These are phyloP conservation scores for Theropithecus gelada DNA, from an alignment of 2,113 vertebrate genomes.

Conservation along the genomic window DNA sequence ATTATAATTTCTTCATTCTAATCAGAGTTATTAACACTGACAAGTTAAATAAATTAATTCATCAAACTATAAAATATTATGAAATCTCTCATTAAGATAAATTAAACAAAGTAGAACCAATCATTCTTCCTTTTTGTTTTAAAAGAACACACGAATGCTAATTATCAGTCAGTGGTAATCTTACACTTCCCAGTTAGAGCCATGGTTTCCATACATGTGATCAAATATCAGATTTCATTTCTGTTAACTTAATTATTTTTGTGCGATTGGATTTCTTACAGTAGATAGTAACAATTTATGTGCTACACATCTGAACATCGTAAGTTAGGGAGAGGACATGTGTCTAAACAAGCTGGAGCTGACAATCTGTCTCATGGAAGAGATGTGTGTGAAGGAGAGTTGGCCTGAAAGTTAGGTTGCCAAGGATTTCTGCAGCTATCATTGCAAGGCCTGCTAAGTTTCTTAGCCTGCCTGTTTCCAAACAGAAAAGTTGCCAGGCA, in stretches of 20 bases:
- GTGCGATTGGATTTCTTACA: fast-evolving
- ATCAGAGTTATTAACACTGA: conserved; percentile 87
- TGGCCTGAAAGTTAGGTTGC: conserved; percentile 74
- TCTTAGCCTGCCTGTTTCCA: conserved; percentile 77
- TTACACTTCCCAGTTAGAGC: conserved; percentile 57
- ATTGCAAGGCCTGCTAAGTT: conserved; percentile 41
- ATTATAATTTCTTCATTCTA: conserved; percentile 82
- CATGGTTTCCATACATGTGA: neutral
- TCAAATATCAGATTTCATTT: conserved; percentile 27
- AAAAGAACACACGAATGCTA: conserved; percentile 82
- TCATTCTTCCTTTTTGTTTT: conserved; percentile 79
- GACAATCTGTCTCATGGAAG: conserved; percentile 27
- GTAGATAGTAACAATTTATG: fast-evolving
- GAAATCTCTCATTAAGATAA: conserved; percentile 86
- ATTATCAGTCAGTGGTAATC: conserved; percentile 75
- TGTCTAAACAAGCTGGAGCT: neutral
- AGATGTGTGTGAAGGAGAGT: conserved; percentile 43
- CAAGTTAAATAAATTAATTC: conserved; percentile 88
- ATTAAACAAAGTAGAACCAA: conserved; percentile 85
- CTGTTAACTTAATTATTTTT: neutral
- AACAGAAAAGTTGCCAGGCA: conserved; percentile 84
- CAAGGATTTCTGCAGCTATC: conserved; percentile 76
- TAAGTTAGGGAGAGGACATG: fast-evolving
- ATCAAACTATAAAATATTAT: conserved; percentile 86
- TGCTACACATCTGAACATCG: neutral